Conservation (phyloP, 2,888 invertebrate species). For the Smittia sp. region DNA sequence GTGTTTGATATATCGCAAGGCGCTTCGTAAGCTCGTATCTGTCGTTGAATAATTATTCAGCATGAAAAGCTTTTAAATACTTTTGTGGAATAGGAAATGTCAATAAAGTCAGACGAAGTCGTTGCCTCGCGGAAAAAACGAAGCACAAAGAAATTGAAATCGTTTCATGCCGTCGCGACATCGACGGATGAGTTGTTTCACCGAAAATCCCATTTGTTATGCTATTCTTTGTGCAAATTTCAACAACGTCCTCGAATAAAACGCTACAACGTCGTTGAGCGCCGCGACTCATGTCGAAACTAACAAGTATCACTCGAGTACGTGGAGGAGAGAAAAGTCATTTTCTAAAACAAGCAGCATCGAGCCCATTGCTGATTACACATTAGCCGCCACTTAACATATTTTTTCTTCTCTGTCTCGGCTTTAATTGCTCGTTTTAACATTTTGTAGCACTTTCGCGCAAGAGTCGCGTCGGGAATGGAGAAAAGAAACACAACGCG, state of each 20-base stretch:
- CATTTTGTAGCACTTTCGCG: constrained; percentile 37
- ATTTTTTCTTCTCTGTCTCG: constrained; percentile 9
- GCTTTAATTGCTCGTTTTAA: constrained; percentile 27
- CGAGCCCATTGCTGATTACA: constrained; percentile 23
- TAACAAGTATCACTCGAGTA: background rate
- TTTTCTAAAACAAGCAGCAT: constrained; percentile 22
- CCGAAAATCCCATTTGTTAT: constrained; percentile 8
- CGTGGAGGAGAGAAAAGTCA: background rate
- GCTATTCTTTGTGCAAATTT: background rate
- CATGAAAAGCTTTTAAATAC: background rate
- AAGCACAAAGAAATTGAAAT: constrained; percentile 6
- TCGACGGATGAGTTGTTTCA: background rate
- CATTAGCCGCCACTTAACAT: constrained; percentile 36
- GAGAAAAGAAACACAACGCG: background rate
- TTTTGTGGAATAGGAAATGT: constrained; percentile 15
- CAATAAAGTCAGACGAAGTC: background rate
- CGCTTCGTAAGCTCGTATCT: too few relatives aligned
- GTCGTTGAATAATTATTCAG: too few relatives aligned
- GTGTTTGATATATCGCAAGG: too few relatives aligned
- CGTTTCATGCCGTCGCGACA: background rate
- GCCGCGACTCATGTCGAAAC: background rate
- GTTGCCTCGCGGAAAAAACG: background rate
- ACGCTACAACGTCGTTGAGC: background rate
- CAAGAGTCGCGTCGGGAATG: constrained; percentile 10
- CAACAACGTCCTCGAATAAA: constrained; percentile 7